Evolutionary conservation across 2,797 vertebrate genomes (phyloP), one percentile per base, ranked within the genome.

Genomic region (Euthynnus affinis): DNA sequence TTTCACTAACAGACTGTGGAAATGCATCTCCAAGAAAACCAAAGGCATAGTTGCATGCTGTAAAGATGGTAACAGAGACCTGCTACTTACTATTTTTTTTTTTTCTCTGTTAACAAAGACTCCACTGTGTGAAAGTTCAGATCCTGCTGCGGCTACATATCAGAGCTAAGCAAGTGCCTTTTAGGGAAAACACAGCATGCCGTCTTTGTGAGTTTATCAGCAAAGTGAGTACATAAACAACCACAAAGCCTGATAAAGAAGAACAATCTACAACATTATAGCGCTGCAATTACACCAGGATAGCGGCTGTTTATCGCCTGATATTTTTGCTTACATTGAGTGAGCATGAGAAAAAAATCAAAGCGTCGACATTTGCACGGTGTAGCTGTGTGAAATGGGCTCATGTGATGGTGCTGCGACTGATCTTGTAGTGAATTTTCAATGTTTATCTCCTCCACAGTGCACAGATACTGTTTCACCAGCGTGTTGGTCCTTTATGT

Each of bases 71-170:
- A 88, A 89, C 88, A 82, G 76, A 81, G 81, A 74, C 58, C 76
- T 12, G 3, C 78, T 64, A 14, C 78, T 80, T 78, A 52, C 70
- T 66, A 15, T 66, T 76, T 81, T 77, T 69, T 66, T 76, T 81
- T 77, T 60, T 57, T 48, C 66, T 37, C 70, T 2, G 4, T 40
- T 86, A 93, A 95, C 93, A 95, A 95, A 93, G 92, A 87, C 80
- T 78, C 87, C 79, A 87, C 90, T 95, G 93, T 95, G 88, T 91
- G 81, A 92, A 90, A 88, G 92, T 90, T 93, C 82, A 92, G 85
- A 93, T 89, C 82, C 84, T 80, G 32, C 79, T 61, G 74, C 88
- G 89, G 86, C 82, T 78, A 59, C 82, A 78, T 83, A 91, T 92
- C 91, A 86, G 84, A 83, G 87, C 79, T 12, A 51, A 73, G 78